These are phyloP conservation scores for Eupithecia insigniata DNA, from an alignment of 2,888 invertebrate species.

Conservation along the genomic window DNA sequence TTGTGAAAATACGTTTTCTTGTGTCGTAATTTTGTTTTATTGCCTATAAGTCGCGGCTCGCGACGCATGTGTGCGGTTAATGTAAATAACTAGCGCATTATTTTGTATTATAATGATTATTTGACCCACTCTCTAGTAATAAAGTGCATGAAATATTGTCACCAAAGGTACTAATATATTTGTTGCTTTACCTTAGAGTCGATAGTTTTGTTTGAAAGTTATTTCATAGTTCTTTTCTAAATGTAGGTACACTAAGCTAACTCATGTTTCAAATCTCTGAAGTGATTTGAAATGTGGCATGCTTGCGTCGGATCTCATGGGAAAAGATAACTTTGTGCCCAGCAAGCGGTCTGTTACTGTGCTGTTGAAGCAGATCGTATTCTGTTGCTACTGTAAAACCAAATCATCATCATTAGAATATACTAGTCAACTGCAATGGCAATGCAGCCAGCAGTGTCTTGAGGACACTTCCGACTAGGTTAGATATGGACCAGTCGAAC, in stretches of 20 bases:
- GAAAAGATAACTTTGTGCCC: not conserved
- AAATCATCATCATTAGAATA: not conserved
- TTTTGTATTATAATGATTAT: conserved; percentile 16
- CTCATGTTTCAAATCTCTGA: not conserved
- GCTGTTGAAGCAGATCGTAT: too few species aligned
- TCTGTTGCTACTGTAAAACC: too few species aligned
- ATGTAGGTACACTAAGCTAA: too few species aligned
- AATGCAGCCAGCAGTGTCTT: too few species aligned
- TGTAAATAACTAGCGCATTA: conserved; percentile 15
- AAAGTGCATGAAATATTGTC: not conserved
- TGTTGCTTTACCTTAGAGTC: not conserved
- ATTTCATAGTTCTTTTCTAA: not conserved
- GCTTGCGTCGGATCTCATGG: not conserved
- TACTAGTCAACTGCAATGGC: too few species aligned
- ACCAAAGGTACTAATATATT: not conserved
- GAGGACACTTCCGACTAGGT: too few species aligned
- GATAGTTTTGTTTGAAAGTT: not conserved
- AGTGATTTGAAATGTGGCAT: too few species aligned
- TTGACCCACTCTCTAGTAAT: conserved; percentile 16
- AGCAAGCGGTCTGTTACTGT: too few species aligned
- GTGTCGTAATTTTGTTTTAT: conserved; percentile 27
- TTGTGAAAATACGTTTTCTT: conserved; percentile 28
- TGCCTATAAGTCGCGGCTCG: not conserved
- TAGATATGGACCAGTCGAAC: too few species aligned
- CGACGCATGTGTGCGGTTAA: conserved; percentile 20